Evolutionary conservation across 2,113 vertebrate species (phyloP).

Genomic region (Myotis lucifugus): DNA sequence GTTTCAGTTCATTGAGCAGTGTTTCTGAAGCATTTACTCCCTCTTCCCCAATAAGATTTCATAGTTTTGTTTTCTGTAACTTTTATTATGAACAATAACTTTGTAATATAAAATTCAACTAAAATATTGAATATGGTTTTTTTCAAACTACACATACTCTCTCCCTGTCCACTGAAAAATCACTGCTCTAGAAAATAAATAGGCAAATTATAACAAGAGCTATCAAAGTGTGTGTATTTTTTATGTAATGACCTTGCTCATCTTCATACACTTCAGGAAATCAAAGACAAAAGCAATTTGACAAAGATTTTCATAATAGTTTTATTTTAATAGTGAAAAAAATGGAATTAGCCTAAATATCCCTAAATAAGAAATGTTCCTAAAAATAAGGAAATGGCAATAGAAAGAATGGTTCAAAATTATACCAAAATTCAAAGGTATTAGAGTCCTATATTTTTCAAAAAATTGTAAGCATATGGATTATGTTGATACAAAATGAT

Average conservation of each 20-base stretch:
- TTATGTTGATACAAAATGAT: slow-evolving; percentile 41
- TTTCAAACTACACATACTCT: slow-evolving; percentile 9
- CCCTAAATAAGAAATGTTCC: not conserved
- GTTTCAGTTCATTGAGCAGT: slow-evolving; percentile 2
- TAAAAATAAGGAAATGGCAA: slow-evolving; percentile 6
- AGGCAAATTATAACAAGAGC: slow-evolving; percentile 1
- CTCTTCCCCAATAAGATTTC: not conserved
- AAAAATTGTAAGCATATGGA: not conserved
- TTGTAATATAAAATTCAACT: slow-evolving; percentile 37
- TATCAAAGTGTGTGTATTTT: slow-evolving; percentile 12
- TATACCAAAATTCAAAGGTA: not conserved
- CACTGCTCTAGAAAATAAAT: slow-evolving; percentile 11
- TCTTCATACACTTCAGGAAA: slow-evolving; percentile 7
- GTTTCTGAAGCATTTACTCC: not conserved
- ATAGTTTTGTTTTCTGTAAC: slow-evolving; percentile 48
- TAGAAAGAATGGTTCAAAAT: slow-evolving; percentile 26
- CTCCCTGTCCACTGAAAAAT: slow-evolving; percentile 23
- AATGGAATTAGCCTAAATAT: slow-evolving; percentile 32
- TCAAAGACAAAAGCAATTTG: slow-evolving; percentile 48
- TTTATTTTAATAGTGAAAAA: slow-evolving; percentile 40
- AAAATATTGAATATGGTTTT: slow-evolving; percentile 15
- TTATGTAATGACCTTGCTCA: slow-evolving; percentile 18
- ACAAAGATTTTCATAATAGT: slow-evolving; percentile 20
- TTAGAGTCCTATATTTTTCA: not conserved
- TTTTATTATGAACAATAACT: slow-evolving; percentile 24